These are phyloP conservation scores for Drepana arcuata DNA, from an alignment of 1,140 invertebrate species.

Conservation along the genomic window DNA sequence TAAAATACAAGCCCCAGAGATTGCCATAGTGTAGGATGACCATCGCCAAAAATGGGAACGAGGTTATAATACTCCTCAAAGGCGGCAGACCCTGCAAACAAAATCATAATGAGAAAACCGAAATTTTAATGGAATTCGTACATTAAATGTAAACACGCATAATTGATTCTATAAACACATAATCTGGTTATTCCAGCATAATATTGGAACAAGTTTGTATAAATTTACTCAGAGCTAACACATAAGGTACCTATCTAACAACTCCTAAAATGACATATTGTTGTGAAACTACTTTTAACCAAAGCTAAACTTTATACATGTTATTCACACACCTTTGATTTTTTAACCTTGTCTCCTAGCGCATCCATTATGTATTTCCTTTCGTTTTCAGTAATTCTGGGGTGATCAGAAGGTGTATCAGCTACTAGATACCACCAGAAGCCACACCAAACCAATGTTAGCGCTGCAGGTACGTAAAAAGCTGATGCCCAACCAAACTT, in stretches of 20 bases:
- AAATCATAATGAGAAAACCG: slow-evolving; percentile 2
- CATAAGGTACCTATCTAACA: too few species aligned
- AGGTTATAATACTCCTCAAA: slow-evolving; percentile 74
- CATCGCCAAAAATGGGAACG: slow-evolving; percentile 79
- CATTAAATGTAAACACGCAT: too few species aligned
- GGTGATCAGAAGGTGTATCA: slow-evolving; percentile 82
- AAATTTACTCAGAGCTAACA: too few species aligned
- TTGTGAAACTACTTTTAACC: not conserved
- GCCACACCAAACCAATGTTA: slow-evolving; percentile 75
- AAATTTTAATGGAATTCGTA: too few species aligned
- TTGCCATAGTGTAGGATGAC: slow-evolving; percentile 81
- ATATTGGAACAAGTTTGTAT: too few species aligned
- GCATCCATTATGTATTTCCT: slow-evolving; percentile 63
- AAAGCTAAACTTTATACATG: slow-evolving; percentile 12
- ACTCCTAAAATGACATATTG: too few species aligned
- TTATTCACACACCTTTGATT: slow-evolving; percentile 43
- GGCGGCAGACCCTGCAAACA: slow-evolving; percentile 70
- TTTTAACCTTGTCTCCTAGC: slow-evolving; percentile 53
- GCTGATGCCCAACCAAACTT: slow-evolving; percentile 80
- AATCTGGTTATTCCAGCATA: too few species aligned
- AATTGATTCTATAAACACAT: too few species aligned
- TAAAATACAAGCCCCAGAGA: slow-evolving; percentile 85
- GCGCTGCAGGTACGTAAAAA: slow-evolving; percentile 78
- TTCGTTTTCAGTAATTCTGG: slow-evolving; percentile 83
- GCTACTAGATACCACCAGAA: slow-evolving; percentile 79